These are phyloP conservation scores for Bubo scandiacus DNA, from an alignment of 2,113 vertebrate genomes.

Conservation along the genomic window DNA sequence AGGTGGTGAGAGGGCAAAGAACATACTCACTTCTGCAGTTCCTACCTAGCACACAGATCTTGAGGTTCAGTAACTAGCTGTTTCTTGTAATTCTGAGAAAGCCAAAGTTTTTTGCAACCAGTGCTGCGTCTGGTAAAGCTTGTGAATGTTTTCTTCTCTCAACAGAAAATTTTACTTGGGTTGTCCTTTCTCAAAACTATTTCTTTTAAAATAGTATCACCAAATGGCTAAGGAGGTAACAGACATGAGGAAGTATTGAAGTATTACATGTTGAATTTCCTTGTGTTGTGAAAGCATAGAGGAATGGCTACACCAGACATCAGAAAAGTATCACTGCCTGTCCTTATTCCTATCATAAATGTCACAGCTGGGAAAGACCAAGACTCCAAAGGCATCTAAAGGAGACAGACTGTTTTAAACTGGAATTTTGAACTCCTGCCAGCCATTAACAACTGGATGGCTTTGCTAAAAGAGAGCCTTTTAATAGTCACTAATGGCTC, in stretches of 20 bases:
- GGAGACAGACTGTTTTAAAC: not conserved
- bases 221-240: not conserved
- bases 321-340: not conserved
- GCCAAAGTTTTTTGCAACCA: not conserved
- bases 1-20: not conserved
- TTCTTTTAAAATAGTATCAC: not conserved
- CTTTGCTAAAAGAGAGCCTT: not conserved
- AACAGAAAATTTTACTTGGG: not conserved
- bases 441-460: conserved; percentile 10
- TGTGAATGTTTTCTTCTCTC: not conserved
- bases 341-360: not conserved
- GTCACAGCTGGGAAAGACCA: not conserved
- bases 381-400: not conserved
- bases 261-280: not conserved
- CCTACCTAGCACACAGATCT: not conserved
- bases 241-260: not conserved
- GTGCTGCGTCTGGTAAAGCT: not conserved
- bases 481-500: not conserved
- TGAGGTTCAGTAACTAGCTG: not conserved
- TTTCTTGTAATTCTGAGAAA: not conserved
- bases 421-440: not conserved
- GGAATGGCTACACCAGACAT: not conserved
- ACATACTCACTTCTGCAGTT: not conserved
- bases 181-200: not conserved
- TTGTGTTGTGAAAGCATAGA: not conserved